Conservation (phyloP, 2,888 invertebrate species). For the Cephonodes hylas region DNA sequence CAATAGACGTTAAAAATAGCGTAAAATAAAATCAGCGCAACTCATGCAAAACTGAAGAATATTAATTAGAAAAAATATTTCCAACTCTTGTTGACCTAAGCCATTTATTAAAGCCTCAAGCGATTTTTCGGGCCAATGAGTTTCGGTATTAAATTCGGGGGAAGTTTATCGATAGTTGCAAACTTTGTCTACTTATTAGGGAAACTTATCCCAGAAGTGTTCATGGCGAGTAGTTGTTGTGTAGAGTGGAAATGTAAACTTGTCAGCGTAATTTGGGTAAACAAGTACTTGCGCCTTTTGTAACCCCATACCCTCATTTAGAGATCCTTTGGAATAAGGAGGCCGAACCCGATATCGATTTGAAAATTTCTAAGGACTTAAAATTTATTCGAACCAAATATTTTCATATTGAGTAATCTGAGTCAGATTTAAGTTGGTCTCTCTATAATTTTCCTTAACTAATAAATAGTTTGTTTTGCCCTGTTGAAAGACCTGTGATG, state of each 20-base stretch:
- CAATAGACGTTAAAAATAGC: neutral
- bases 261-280: slow-evolving; percentile 10
- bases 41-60: neutral
- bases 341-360: neutral
- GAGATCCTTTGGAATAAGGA: neutral
- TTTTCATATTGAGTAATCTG: no score
- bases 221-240: neutral
- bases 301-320: neutral
- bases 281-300: slow-evolving; percentile 8
- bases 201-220: slow-evolving; percentile 31
- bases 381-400: no score
- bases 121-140: slow-evolving; percentile 45
- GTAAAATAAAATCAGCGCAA: neutral
- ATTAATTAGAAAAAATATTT: neutral
- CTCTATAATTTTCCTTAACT: no score
- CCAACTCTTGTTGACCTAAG: slow-evolving; percentile 21
- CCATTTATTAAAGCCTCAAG: slow-evolving; percentile 23
- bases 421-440: no score
- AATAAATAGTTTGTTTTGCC: no score
- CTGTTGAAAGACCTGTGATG: no score
- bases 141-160: slow-evolving; percentile 44
- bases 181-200: slow-evolving; percentile 42
- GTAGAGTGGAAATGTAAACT: slow-evolving; percentile 10
- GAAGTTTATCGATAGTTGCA: slow-evolving; percentile 39
- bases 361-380: no score